Base-by-base conservation (phyloP, 2,797 vertebrate species). In the Lepus townsendii region DNA sequence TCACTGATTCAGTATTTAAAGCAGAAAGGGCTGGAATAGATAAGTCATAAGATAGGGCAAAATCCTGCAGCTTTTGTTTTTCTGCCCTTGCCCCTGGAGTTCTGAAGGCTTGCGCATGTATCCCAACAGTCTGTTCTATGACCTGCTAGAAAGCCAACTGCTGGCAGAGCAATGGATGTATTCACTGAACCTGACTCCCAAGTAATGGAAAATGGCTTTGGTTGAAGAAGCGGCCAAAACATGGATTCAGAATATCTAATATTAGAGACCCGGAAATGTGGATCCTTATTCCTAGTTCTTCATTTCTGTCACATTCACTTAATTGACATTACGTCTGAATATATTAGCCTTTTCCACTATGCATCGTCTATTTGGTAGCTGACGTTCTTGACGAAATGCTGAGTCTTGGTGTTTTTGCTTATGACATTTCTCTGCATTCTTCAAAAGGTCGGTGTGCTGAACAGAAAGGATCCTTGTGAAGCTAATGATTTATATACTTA, bases 401-500 rank as follows among this genome's bases (percentile, higher is more conserved):
- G 82, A 95, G 32, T 92, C 26, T 88, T 89, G 26, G 6, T 14
- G 75, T 94, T 68, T 83, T 88, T 96, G 83, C 88, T 94, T 91
- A 24, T 79, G 89, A 95, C 90, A 69, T 92, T 90, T 94, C 50
- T 93, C 52, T 77, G 52, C 60, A 88, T 76, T 95, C 35, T 50
- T 91, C 54, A 90, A 73, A 95, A 94, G 63, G 76, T 91, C 24
- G 42, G 14, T 87, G 27, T 91, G 50, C 42, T 91, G 62, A 68
- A 94, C 50, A 75, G 80, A 93, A 86, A 93, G n/a, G 88, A 66
- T 92, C 92, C 47, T 84, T 83, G 17, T 88, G 95, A 90, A 38
- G 63, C 69, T 86, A 88, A 94, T 96, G 85, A 86, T 90, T 94
- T 93, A 94, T 91, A 83, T 72, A 13, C 79, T 93, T 95, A 90